Base-by-base conservation (phyloP, 2,113 vertebrate species). In the Clarias gariepinus region DNA sequence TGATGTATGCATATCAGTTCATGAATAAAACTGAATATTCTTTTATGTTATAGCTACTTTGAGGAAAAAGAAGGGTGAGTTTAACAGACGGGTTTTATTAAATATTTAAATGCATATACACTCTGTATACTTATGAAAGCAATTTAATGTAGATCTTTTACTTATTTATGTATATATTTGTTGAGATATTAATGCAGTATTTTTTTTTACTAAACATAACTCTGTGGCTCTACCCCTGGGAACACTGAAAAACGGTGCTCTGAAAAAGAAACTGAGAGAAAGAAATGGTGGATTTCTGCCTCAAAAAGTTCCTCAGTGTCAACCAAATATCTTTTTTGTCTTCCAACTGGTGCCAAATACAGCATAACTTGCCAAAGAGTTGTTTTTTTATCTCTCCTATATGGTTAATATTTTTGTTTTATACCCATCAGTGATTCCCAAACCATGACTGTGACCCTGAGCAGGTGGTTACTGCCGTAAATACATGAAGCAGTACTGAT, bases 1-100 rank as follows among this genome's bases (percentile, higher is more conserved):
- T 87, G 21, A 79, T 80, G 76, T 89, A 21, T 81, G 81, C 85
- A 57, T 64, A 86, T 84, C 57, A 79, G 57, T 73, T 63, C 71
- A 82, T 88, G 68, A 85, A 71, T 90, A 82, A 89, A 79, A 77
- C 79, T 81, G 86, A 89, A 94, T 91, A 91, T 94, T 93, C 93
- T 94, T 93, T 96, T 96, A 92, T 96, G 95, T 96, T 91, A 95
- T 96, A 97, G 96, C 96, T 94, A 96, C 96, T 91, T 95, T 97
- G 93, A 96, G 96, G 96, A 97, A 96, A 94, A 97, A 96, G 95
- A 97, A 96, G 96, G 96, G 95, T 96, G 97, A 93, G 92, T 93
- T 84, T 89, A 33, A 77, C 55, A 82, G 79, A 30, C 55, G 53
- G 69, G 64, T 81, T 87, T 84, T 69, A 60, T 23, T 60, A 11